Base-by-base conservation (phyloP, 2,113 vertebrate genomes). In the Tichodroma muraria region DNA sequence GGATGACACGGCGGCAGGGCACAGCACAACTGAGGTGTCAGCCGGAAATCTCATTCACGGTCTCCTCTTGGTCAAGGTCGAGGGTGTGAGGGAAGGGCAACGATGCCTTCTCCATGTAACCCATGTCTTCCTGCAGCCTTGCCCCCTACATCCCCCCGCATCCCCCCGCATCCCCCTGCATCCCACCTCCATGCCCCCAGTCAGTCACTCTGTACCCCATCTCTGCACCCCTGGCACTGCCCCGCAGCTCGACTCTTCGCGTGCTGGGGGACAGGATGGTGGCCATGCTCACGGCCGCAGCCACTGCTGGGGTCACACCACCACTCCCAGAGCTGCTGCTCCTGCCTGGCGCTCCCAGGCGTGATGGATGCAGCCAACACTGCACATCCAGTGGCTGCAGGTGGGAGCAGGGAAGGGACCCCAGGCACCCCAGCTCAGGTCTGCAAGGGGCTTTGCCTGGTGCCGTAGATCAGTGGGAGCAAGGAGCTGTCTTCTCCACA, bases 171-270 rank as follows among this genome's bases (percentile, higher is more conserved):
- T 31, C 17, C 24, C 28, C 35, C 49, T 45, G 10, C 52, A 18
- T 11, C 25, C 54, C 83, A 28, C 30, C 50, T 9, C 49, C n/a
- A 0, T 14, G 31, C 6, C 33, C 65, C 42, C 5, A 3, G 2
- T 9, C 13, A 3, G 22, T 22, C 31, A 24, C 54, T n/a, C 54
- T 21, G 22, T 52, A 23, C 8, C 56, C 68, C 50, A 13, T 9
- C 38, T 19, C 70, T 57, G 59, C 76, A 4, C 31, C 37, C n/a
- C 50, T 3, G 13, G 44, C 33, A 23, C 24, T 60, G 45, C 53
- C 57, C 57, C 3, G 0, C 77, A 42, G 56, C 72, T 54, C 21
- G 0, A 11, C 38, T 33, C 72, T 40, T n/a, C 13, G 0, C 0
- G 0, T 11, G 27, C 2, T 0, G 0, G 20, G 47, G 54, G 15